Evolutionary conservation across 2,113 vertebrate species (phyloP).

Genomic region (Alosa alosa): DNA sequence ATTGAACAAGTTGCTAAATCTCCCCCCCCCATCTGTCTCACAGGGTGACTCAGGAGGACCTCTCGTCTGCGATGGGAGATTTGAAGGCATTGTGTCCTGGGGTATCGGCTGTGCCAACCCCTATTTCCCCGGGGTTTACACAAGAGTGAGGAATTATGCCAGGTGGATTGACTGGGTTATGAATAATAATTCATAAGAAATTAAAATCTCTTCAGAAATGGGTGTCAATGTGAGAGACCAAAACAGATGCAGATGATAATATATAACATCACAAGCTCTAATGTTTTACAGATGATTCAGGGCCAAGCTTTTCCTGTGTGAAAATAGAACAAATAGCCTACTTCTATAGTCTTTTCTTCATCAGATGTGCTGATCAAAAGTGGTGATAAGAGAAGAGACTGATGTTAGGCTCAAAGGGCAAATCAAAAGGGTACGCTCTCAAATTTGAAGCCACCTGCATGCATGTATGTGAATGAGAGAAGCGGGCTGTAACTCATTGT

Average conservation of each 20-base stretch:
- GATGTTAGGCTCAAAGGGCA: background rate
- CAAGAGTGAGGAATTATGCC: slow-evolving; percentile 64
- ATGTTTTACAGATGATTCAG: background rate
- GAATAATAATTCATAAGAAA: background rate
- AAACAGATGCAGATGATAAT: background rate
- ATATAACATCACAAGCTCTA: background rate
- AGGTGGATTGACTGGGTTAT: slow-evolving; percentile 58
- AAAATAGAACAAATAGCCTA: background rate
- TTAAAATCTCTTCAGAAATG: background rate
- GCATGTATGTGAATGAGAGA: background rate
- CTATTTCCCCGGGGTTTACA: slow-evolving; percentile 71
- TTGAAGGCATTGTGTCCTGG: slow-evolving; percentile 77
- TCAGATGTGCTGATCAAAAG: background rate
- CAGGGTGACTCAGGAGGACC: slow-evolving; percentile 75
- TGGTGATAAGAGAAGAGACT: background rate
- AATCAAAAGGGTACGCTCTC: background rate
- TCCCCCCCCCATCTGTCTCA: too few relatives aligned
- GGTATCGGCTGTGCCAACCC: slow-evolving; percentile 69
- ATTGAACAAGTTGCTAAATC: background rate
- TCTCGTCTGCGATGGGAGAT: slow-evolving; percentile 58
- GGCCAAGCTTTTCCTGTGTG: background rate
- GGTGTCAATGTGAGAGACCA: background rate
- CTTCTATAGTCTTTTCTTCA: background rate
- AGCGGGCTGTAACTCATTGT: slow-evolving; percentile 7
- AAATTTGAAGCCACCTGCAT: background rate